These are phyloP conservation scores for Hemiscyllium ocellatum DNA, from an alignment of 2,113 vertebrate genomes.

Conservation along the genomic window DNA sequence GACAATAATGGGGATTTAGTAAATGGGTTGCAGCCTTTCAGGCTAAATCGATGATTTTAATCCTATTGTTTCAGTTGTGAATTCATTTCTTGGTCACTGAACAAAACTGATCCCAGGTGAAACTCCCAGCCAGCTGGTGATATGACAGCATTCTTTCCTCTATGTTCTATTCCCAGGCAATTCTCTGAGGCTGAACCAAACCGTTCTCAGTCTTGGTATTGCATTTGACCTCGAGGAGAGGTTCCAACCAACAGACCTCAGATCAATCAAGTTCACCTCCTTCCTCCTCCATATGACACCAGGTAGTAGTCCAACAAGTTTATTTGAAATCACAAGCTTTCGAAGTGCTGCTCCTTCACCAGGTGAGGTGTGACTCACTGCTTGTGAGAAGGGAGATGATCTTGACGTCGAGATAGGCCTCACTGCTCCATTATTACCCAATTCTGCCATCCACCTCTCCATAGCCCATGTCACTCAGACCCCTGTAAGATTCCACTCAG, in stretches of 20 bases:
- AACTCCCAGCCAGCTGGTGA: background rate
- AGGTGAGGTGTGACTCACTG: too few species aligned
- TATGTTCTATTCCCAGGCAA: background rate
- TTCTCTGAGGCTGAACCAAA: background rate
- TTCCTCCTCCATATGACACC: background rate
- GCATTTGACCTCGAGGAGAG: background rate
- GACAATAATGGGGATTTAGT: background rate
- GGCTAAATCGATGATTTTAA: background rate
- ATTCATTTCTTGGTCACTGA: background rate
- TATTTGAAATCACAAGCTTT: too few species aligned
- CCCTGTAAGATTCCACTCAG: too few species aligned
- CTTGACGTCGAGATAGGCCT: too few species aligned
- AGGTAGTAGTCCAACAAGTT: too few species aligned
- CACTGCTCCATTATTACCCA: too few species aligned
- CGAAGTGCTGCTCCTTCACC: too few species aligned
- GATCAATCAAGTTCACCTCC: background rate
- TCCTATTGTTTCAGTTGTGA: background rate
- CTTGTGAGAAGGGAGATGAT: too few species aligned
- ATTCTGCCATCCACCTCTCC: too few species aligned
- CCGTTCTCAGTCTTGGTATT: background rate
- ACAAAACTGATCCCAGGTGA: background rate
- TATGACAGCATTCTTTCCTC: background rate
- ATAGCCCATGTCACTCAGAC: too few species aligned
- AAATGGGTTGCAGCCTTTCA: background rate
- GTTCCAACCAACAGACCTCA: background rate